phyloP scores from a whole-genome alignment of 2,113 vertebrate genomes.

The Sinocyclocheilus anophthalmus region DNA sequence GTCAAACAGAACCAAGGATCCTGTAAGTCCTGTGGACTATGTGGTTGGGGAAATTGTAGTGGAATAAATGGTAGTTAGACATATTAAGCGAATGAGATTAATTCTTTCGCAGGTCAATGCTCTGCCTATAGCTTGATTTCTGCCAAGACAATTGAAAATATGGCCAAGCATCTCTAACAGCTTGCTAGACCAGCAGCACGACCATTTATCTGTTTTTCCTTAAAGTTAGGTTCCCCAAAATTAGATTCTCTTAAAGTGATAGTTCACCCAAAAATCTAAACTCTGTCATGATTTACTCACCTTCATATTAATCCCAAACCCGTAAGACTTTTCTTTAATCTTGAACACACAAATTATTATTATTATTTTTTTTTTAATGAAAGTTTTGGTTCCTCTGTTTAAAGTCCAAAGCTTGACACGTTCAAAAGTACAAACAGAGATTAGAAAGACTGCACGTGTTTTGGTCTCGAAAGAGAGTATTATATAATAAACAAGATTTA shows the following conservation, averaged over 20 bases:
- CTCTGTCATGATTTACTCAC: neutral
- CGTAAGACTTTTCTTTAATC: neutral
- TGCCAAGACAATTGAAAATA: slow-evolving; percentile 33
- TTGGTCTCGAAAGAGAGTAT: too few relatives aligned
- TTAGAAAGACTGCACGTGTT: neutral
- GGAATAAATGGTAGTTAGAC: slow-evolving; percentile 19
- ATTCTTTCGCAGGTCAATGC: neutral
- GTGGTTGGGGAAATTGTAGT: neutral
- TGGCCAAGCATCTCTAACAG: neutral
- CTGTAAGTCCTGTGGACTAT: neutral
- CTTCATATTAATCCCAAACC: neutral
- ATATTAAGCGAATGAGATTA: slow-evolving; percentile 7
- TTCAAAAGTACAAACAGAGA: neutral
- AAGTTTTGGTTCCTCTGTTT: neutral
- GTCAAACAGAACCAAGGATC: slow-evolving; percentile 20
- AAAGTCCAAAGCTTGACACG: neutral
- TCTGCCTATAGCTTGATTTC: neutral
- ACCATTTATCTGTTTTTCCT: slow-evolving; percentile 6
- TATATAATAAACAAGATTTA: too few relatives aligned
- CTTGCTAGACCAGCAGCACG: neutral
- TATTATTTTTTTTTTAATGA: neutral
- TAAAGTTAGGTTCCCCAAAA: too few relatives aligned
- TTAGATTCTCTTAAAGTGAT: neutral
- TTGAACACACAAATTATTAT: neutral
- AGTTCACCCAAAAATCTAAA: neutral